Conservation (phyloP, 1,140 invertebrate genomes). For the Homalodisca vitripennis region DNA sequence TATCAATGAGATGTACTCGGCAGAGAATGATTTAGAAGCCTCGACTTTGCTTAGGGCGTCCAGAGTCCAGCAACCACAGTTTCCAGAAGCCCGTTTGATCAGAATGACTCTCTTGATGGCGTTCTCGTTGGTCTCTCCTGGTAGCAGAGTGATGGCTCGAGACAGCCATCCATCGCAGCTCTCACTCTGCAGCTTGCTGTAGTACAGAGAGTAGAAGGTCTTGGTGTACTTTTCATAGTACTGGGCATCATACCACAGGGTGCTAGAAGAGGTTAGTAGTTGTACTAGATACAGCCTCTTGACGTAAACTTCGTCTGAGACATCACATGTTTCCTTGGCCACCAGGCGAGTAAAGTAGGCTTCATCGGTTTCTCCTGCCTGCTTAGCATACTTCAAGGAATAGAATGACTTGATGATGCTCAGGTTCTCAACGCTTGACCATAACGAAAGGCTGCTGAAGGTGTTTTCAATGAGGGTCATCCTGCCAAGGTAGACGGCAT, state of each 20-base stretch:
- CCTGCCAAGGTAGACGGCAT: background rate
- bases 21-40: background rate
- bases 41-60: background rate
- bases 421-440: background rate
- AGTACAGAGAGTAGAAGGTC: background rate
- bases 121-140: background rate
- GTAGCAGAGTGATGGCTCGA: background rate
- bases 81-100: background rate
- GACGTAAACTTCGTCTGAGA: background rate
- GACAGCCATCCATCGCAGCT: background rate
- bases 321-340: background rate
- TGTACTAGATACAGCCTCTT: background rate
- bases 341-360: background rate
- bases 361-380: conserved; percentile 1
- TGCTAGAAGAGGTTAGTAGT: background rate
- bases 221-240: conserved; percentile 9
- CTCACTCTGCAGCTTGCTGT: background rate
- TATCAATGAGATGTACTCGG: background rate
- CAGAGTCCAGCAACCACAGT: conserved; percentile 4
- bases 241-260: background rate
- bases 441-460: background rate
- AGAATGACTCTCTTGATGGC: background rate
- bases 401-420: background rate
- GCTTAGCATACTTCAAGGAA: background rate
- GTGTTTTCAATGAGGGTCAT: background rate